A percentile compares a stretch with the other conserved stretches of the same genome.
Evolutionary conservation across 2,888 invertebrate genomes (phyloP).

Genomic region (Rotaria magnacalcarata): DNA sequence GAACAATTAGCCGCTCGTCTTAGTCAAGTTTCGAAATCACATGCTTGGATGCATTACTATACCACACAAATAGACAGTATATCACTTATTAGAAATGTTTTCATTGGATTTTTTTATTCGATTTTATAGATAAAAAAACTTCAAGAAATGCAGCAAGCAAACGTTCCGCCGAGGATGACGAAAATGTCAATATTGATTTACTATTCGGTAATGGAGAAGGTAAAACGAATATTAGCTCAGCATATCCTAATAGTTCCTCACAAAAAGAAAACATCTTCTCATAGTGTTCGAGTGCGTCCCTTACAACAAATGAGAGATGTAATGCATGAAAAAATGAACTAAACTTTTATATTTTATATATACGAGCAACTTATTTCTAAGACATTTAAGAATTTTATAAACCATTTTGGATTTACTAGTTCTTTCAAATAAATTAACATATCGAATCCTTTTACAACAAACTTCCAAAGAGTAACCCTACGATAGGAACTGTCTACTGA

Average conservation of each 20-base stretch:
- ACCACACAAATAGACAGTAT: not conserved
- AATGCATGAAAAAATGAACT: not conserved
- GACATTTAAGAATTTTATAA: not conserved
- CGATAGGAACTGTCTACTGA: too few relatives aligned
- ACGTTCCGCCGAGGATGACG: not conserved
- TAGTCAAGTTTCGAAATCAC: conserved; percentile 10
- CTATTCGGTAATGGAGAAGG: not conserved
- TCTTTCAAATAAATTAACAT: not conserved
- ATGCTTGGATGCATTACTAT: conserved; percentile 19
- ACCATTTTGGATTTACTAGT: not conserved
- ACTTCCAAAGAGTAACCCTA: not conserved
- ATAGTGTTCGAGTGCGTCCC: not conserved
- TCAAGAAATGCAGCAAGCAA: not conserved
- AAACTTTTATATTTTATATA: not conserved
- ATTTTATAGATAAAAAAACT: not conserved
- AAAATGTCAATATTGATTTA: not conserved
- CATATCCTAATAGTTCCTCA: not conserved
- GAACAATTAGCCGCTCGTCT: not conserved
- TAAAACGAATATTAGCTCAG: not conserved
- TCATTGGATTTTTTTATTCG: not conserved
- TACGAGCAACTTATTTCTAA: not conserved
- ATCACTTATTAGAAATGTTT: not conserved
- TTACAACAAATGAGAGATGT: not conserved
- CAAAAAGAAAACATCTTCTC: not conserved
- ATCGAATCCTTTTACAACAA: not conserved